Percentiles rank a stretch among this genome's conserved stretches.
These are phyloP conservation scores for Champsocephalus esox DNA, from an alignment of 2,797 vertebrate genomes.

Conservation along the genomic window DNA sequence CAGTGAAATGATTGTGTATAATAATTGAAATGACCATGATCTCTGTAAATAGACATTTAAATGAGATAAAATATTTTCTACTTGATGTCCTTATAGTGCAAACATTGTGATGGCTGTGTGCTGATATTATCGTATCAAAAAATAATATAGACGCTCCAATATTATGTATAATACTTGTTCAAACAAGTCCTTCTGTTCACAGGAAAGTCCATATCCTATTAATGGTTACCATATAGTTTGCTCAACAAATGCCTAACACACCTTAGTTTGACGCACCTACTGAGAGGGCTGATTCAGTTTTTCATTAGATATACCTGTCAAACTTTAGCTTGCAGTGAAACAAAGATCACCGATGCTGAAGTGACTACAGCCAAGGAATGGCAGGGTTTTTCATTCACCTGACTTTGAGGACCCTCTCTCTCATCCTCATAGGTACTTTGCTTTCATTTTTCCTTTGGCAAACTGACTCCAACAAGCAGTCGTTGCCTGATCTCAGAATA, in stretches of 20 bases:
- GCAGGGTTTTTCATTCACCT: rapidly evolving
- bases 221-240: rapidly evolving
- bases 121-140: background rate
- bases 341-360: background rate
- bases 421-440: conserved; percentile 12
- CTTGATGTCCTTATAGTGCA: background rate
- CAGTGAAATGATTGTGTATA: conserved; percentile 4
- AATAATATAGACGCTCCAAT: no score
- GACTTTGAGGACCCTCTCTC: background rate
- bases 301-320: no score
- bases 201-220: background rate
- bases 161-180: background rate
- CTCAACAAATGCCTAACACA: rapidly evolving
- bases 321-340: background rate
- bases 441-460: conserved; percentile 45
- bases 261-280: conserved; percentile 34
- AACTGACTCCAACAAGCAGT: background rate
- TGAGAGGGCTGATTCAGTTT: background rate
- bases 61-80: conserved; percentile 34
- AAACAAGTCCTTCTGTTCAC: background rate
- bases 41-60: conserved; percentile 34
- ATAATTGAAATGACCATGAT: conserved; percentile 20
- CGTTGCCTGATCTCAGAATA: background rate
- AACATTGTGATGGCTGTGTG: background rate
- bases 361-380: conserved; percentile 16